Percentiles rank a stretch among this genome's conserved stretches.
phyloP scores from a whole-genome alignment of 2,113 vertebrate species.

The Catharus bicknelli region DNA sequence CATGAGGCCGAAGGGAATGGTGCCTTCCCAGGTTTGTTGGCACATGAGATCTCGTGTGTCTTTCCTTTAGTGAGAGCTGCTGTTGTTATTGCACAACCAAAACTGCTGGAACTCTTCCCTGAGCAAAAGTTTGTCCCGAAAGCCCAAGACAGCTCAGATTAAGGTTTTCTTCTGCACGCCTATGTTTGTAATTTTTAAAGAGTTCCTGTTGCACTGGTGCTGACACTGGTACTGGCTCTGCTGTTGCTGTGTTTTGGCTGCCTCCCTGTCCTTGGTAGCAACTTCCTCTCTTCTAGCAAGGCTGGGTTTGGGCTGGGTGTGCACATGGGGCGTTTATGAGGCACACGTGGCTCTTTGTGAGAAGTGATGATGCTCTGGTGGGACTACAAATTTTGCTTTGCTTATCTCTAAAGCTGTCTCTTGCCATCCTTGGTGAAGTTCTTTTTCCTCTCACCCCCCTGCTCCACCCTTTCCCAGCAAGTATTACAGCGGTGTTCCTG shows the following conservation, averaged over 20 bases:
- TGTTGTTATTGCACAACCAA: not conserved
- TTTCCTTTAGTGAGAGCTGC: not conserved
- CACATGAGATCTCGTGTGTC: fast-evolving
- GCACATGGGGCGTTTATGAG: not conserved
- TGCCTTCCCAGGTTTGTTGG: not conserved
- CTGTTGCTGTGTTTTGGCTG: not conserved
- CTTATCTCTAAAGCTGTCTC: not conserved
- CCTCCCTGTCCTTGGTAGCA: not conserved
- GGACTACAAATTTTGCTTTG: not conserved
- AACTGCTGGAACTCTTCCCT: not conserved
- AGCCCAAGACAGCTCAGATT: not conserved
- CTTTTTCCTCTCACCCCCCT: not conserved
- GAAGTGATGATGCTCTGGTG: not conserved
- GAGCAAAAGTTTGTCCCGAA: not conserved
- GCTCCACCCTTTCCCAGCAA: not conserved
- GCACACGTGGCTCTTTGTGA: fast-evolving
- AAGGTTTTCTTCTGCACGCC: not conserved
- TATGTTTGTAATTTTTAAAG: not conserved
- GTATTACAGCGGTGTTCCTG: not conserved
- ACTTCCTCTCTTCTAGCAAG: not conserved
- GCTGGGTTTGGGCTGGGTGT: not conserved
- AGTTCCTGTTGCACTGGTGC: not conserved
- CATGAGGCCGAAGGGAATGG: fast-evolving
- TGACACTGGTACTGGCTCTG: not conserved
- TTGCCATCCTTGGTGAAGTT: not conserved